Conservation (phyloP, 2,113 vertebrate species). For the Chamaetylas fuelleborni region DNA sequence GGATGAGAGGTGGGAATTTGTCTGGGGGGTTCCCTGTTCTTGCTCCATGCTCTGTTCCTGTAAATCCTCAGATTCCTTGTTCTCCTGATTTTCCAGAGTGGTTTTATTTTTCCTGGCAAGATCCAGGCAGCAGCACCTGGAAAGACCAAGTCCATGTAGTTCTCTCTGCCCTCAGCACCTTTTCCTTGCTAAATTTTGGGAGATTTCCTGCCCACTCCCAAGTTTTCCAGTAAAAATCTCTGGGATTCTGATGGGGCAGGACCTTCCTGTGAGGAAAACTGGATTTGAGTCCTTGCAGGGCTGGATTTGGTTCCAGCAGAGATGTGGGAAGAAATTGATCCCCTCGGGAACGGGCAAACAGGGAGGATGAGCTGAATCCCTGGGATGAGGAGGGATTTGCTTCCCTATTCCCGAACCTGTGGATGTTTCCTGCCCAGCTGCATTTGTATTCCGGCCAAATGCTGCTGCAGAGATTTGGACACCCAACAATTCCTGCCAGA, state of each 20-base stretch:
- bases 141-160: rapidly evolving
- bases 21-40: not conserved
- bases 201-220: not conserved
- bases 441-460: not conserved
- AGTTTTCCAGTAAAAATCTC: not conserved
- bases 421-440: not conserved
- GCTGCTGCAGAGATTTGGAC: not conserved
- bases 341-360: not conserved
- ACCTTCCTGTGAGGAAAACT: not conserved
- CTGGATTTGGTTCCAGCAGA: not conserved
- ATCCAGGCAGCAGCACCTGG: not conserved
- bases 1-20: rapidly evolving
- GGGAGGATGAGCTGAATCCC: not conserved
- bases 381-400: not conserved
- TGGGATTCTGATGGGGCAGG: rapidly evolving
- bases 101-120: not conserved
- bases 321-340: not conserved
- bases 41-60: no score
- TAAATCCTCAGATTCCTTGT: not conserved
- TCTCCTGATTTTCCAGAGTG: not conserved
- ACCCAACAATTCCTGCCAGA: not conserved
- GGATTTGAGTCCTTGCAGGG: not conserved
- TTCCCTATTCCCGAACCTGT: not conserved
- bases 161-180: rapidly evolving
- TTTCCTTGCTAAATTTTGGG: not conserved